A percentile compares a stretch with the other conserved stretches of the same genome.
Evolutionary conservation across 2,888 invertebrate genomes (phyloP).

Genomic region (Catocala nupta): DNA sequence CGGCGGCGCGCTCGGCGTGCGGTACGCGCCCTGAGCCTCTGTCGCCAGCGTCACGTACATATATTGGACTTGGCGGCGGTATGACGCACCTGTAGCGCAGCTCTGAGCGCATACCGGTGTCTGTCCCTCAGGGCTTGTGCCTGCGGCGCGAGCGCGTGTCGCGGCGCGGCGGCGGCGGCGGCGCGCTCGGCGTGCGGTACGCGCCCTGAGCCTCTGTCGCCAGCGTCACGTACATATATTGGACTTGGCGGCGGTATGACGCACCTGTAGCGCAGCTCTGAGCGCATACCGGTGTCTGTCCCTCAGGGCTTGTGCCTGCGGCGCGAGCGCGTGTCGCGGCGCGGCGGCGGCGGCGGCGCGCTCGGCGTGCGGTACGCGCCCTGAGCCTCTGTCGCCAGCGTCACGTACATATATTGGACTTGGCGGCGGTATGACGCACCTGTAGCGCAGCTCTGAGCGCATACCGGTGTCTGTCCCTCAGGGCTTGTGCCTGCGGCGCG

Average conservation of each 20-base stretch:
- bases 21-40: slow-evolving; percentile 76
- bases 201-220: slow-evolving; percentile 78
- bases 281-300: slow-evolving; percentile 74
- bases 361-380: slow-evolving; percentile 68
- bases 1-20: slow-evolving; percentile 61
- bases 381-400: slow-evolving; percentile 74
- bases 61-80: too few relatives aligned
- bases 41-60: slow-evolving; percentile 63
- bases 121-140: slow-evolving; percentile 62
- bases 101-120: slow-evolving; percentile 71
- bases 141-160: slow-evolving; percentile 56
- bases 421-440: slow-evolving; percentile 49
- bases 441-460: slow-evolving; percentile 70
- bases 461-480: slow-evolving; percentile 69
- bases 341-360: slow-evolving; percentile 59
- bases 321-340: slow-evolving; percentile 59
- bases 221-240: slow-evolving; percentile 50
- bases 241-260: too few relatives aligned
- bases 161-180: slow-evolving; percentile 60
- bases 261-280: slow-evolving; percentile 52
- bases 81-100: slow-evolving; percentile 43
- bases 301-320: slow-evolving; percentile 59
- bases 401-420: slow-evolving; percentile 34
- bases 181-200: slow-evolving; percentile 66
- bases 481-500: slow-evolving; percentile 57